Percentiles rank a stretch among this genome's conserved stretches.
phyloP scores from a whole-genome alignment of 2,888 invertebrate genomes.

The Blomia tropicalis region DNA sequence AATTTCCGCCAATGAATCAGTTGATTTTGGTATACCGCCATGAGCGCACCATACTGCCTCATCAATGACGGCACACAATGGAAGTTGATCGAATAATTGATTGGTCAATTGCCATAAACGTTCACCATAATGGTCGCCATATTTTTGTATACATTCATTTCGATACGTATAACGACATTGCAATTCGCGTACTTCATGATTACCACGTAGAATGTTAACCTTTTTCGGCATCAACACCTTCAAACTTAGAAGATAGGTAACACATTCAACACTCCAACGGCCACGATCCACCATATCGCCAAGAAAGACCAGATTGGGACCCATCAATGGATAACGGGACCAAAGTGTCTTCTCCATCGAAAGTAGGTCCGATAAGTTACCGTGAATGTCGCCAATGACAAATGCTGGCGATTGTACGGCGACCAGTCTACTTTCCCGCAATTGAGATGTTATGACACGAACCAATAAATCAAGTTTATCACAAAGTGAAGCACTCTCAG shows the following conservation, averaged over 20 bases:
- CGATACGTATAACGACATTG: conserved; percentile 57
- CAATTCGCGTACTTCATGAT: conserved; percentile 57
- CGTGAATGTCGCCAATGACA: too few species aligned
- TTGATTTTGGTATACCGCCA: conserved; percentile 46
- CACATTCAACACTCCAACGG: conserved; percentile 45
- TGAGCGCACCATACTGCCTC: conserved; percentile 59
- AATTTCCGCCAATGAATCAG: background rate
- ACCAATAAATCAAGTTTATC: too few species aligned
- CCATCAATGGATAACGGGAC: conserved; percentile 49
- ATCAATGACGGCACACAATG: conserved; percentile 56
- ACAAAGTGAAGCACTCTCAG: too few species aligned
- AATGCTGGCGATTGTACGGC: too few species aligned
- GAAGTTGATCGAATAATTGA: conserved; percentile 52
- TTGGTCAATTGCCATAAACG: conserved; percentile 55
- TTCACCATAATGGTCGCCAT: conserved; percentile 46
- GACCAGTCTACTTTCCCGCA: too few species aligned
- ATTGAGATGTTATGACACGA: too few species aligned
- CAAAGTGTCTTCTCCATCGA: conserved; percentile 53
- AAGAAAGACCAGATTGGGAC: conserved; percentile 50
- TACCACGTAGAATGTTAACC: conserved; percentile 50
- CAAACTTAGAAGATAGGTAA: conserved; percentile 48
- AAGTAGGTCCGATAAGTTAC: conserved; percentile 49
- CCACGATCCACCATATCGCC: conserved; percentile 65
- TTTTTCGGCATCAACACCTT: conserved; percentile 51
- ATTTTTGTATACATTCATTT: conserved; percentile 52